phyloP scores from a whole-genome alignment of 2,888 invertebrate species.

The Euproctis similis region DNA sequence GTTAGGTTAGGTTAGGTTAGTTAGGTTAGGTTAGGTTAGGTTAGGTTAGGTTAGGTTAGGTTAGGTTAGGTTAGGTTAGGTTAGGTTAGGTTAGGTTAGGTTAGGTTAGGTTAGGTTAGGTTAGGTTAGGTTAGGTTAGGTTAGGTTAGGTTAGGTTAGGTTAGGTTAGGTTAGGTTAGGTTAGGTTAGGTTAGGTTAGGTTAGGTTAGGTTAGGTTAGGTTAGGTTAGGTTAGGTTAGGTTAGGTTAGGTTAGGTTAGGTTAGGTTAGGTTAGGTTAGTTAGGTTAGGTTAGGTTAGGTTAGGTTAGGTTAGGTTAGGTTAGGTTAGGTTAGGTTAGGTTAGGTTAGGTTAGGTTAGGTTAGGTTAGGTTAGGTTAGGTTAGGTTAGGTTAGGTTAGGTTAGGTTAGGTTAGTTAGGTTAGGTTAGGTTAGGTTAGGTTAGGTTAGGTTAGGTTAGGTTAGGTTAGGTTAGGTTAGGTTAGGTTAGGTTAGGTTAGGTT shows the following conservation, averaged over 20 bases:
- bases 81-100: slow-evolving; percentile 7
- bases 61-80: slow-evolving; percentile 4
- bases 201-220: slow-evolving; percentile 11
- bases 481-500: too few species aligned
- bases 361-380: too few species aligned
- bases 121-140: slow-evolving; percentile 11
- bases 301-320: too few species aligned
- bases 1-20: slow-evolving; percentile 13
- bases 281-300: too few species aligned
- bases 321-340: too few species aligned
- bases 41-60: slow-evolving; percentile 8
- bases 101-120: slow-evolving; percentile 10
- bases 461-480: too few species aligned
- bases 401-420: slow-evolving; percentile 5
- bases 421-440: slow-evolving; percentile 9
- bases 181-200: slow-evolving; percentile 11
- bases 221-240: slow-evolving; percentile 12
- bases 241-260: too few species aligned
- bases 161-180: slow-evolving; percentile 12
- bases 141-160: slow-evolving; percentile 8
- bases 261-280: too few species aligned
- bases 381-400: too few species aligned
- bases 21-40: slow-evolving; percentile 9
- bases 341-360: too few species aligned
- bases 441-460: too few species aligned